Evolutionary conservation across 2,888 invertebrate species (phyloP).

Genomic region (Diaphora mendica): DNA sequence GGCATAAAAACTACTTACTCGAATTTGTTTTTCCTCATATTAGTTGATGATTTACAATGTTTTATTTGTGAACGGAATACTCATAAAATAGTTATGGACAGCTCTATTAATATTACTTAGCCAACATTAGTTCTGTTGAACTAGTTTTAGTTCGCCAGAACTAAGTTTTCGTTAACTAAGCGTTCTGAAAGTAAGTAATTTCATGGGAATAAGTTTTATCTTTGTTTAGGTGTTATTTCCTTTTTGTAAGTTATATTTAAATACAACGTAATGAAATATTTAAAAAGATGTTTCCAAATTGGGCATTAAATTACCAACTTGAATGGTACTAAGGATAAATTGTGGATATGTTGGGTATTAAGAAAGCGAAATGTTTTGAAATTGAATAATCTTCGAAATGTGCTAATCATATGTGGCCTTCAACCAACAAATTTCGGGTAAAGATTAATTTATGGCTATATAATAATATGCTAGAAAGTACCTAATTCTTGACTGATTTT

Average conservation of each 20-base stretch:
- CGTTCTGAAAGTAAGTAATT: neutral
- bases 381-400: neutral
- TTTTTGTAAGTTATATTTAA: no score
- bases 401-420: neutral
- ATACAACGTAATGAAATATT: no score
- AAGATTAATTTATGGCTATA: neutral
- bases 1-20: no score
- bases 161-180: neutral
- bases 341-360: neutral
- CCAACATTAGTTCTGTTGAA: neutral
- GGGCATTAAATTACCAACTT: no score
- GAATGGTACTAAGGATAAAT: no score
- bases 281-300: neutral
- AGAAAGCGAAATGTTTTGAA: neutral
- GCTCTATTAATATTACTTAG: no score
- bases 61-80: neutral
- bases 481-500: neutral
- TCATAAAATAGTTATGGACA: neutral
- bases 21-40: no score
- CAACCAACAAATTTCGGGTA: neutral
- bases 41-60: no score
- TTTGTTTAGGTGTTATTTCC: neutral
- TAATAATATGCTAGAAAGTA: neutral
- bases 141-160: neutral
- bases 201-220: neutral